Percentiles rank a stretch among this genome's conserved stretches.
phyloP scores from a whole-genome alignment of 2,113 vertebrate genomes.

The Phrynosoma platyrhinos region DNA sequence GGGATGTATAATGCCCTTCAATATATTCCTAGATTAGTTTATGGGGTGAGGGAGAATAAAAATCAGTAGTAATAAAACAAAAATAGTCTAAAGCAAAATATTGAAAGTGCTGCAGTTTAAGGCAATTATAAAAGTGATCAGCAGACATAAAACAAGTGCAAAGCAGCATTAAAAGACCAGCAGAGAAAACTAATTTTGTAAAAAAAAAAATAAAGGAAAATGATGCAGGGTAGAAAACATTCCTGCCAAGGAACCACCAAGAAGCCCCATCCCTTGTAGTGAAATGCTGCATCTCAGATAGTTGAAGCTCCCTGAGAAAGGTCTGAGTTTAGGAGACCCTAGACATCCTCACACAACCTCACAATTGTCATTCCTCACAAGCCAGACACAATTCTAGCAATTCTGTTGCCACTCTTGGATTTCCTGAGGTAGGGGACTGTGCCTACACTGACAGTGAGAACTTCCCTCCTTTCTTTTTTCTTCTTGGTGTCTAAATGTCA shows the following conservation, averaged over 20 bases:
- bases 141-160: background rate
- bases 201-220: too few species aligned
- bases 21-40: background rate
- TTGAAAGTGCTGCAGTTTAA: background rate
- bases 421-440: background rate
- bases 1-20: background rate
- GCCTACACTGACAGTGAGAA: background rate
- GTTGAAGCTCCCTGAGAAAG: background rate
- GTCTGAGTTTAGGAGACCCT: background rate
- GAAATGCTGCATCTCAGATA: background rate
- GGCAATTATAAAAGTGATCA: background rate
- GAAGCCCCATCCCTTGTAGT: background rate
- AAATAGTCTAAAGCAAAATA: background rate
- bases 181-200: too few species aligned
- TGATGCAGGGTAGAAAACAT: background rate
- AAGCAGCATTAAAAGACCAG: background rate
- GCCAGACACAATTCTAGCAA: background rate
- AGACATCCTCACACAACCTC: background rate
- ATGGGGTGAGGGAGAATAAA: background rate
- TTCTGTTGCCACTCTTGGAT: background rate
- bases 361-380: background rate
- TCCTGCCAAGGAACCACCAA: background rate
- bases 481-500: background rate
- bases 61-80: background rate
- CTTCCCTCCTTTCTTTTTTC: background rate